Evolutionary conservation across 2,888 invertebrate genomes (phyloP).

Genomic region (Ormia ochracea): DNA sequence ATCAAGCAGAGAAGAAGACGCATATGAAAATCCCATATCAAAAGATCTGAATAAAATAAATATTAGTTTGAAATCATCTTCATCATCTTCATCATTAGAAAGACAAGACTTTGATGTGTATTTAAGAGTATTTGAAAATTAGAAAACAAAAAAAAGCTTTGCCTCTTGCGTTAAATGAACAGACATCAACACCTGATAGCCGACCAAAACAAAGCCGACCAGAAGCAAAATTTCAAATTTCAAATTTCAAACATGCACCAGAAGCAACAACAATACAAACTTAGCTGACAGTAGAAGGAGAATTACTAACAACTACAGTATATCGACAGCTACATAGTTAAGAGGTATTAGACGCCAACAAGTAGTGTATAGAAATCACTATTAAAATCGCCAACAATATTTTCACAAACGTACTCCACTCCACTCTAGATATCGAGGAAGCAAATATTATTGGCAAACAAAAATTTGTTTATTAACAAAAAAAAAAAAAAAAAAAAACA

Average conservation of each 20-base stretch:
- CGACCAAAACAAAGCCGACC: conserved; percentile 60
- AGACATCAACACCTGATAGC: conserved; percentile 76
- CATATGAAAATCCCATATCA: conserved; percentile 17
- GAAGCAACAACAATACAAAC: conserved; percentile 1
- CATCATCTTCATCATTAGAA: conserved; percentile 15
- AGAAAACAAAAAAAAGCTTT: background rate
- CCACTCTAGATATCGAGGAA: background rate
- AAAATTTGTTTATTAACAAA: conserved; percentile 27
- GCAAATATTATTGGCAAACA: conserved; percentile 1
- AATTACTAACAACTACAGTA: conserved; percentile 14
- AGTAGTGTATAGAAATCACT: conserved; percentile 52
- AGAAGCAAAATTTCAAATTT: conserved; percentile 51
- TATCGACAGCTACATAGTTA: conserved; percentile 43
- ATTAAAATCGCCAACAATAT: conserved; percentile 33
- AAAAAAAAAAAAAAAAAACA: background rate
- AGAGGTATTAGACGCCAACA: conserved; percentile 58
- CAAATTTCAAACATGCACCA: conserved; percentile 31
- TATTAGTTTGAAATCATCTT: conserved; percentile 40
- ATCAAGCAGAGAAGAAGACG: background rate
- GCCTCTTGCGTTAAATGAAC: conserved; percentile 64
- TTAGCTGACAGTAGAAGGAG: conserved; percentile 22
- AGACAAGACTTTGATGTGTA: conserved; percentile 39
- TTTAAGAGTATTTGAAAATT: conserved; percentile 27
- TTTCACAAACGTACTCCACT: conserved; percentile 11
- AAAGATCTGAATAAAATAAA: background rate